Percentiles rank a stretch among this genome's conserved stretches.
Conservation (phyloP, 92 coral and sea anemone genomes). For the Pocillopora meandrina region DNA sequence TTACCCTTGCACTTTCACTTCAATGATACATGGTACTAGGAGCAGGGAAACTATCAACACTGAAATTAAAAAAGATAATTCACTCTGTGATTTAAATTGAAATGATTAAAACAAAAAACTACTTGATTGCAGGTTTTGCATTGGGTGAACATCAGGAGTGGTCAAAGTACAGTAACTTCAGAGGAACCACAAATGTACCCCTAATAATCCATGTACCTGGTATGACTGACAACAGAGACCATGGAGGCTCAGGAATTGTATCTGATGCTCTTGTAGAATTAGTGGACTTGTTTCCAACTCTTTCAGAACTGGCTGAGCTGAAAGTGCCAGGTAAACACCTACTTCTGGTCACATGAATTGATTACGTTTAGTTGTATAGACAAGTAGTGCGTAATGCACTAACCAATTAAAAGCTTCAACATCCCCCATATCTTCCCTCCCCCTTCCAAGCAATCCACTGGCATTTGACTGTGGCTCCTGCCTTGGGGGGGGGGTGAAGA, state of each 20-base stretch:
- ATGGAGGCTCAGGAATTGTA: conserved; percentile 23
- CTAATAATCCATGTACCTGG: conserved; percentile 80
- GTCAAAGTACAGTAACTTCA: conserved; percentile 82
- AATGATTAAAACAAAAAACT: not conserved
- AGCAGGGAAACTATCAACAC: too few species aligned
- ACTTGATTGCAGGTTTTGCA: conserved; percentile 73
- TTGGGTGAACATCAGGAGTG: conserved; percentile 85
- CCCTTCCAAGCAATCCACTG: too few species aligned
- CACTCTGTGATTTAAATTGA: too few species aligned
- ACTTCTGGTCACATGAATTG: not conserved
- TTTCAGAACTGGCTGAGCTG: conserved; percentile 72
- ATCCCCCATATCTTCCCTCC: too few species aligned
- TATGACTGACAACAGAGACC: conserved; percentile 42
- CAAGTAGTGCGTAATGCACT: not conserved
- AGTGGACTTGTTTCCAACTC: conserved; percentile 82
- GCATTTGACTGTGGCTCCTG: too few species aligned
- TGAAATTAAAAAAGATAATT: too few species aligned
- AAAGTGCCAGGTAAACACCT: conserved; percentile 53
- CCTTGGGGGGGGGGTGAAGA: too few species aligned
- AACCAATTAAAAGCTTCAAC: too few species aligned
- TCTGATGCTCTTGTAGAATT: conserved; percentile 74
- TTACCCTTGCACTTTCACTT: too few species aligned
- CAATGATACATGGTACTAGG: too few species aligned
- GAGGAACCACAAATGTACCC: conserved; percentile 81
- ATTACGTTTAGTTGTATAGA: not conserved